Evolutionary conservation across 2,113 vertebrate genomes (phyloP).

Genomic region (Okapia johnstoni): DNA sequence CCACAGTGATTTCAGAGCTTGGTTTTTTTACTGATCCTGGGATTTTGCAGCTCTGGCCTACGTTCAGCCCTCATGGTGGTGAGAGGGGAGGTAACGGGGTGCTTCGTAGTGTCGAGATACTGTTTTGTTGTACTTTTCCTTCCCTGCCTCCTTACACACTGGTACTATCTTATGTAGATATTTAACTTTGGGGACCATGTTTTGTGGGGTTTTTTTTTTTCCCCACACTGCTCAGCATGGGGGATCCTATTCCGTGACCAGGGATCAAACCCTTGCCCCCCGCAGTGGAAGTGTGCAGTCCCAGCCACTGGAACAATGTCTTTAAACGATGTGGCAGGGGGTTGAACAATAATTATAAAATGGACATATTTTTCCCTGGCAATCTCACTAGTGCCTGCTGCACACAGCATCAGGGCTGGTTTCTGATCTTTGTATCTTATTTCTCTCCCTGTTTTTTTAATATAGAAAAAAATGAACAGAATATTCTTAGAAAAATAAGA

Average conservation of each 20-base stretch:
- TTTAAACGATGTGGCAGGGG: background rate
- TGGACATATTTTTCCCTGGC: background rate
- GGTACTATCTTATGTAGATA: background rate
- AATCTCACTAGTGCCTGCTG: background rate
- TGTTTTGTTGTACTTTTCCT: background rate
- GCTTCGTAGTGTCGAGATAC: background rate
- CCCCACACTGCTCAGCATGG: rapidly evolving
- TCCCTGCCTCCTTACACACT: background rate
- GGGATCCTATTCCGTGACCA: background rate
- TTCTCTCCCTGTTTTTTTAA: background rate
- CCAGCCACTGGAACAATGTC: background rate
- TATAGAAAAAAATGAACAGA: background rate
- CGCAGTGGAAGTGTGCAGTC: rapidly evolving
- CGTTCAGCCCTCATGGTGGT: background rate
- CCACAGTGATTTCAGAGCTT: background rate
- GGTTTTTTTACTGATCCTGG: background rate
- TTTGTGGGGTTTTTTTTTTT: background rate
- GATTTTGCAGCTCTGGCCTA: background rate
- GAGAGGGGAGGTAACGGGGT: too few relatives aligned
- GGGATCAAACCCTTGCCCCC: background rate
- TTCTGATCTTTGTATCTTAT: background rate
- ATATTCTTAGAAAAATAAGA: background rate
- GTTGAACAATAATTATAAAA: background rate
- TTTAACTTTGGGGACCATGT: background rate
- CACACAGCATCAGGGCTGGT: background rate